Percentiles rank a stretch among this genome's conserved stretches.
phyloP scores from a whole-genome alignment of 2,888 invertebrate species.

The Rhamphomyia laevipes region DNA sequence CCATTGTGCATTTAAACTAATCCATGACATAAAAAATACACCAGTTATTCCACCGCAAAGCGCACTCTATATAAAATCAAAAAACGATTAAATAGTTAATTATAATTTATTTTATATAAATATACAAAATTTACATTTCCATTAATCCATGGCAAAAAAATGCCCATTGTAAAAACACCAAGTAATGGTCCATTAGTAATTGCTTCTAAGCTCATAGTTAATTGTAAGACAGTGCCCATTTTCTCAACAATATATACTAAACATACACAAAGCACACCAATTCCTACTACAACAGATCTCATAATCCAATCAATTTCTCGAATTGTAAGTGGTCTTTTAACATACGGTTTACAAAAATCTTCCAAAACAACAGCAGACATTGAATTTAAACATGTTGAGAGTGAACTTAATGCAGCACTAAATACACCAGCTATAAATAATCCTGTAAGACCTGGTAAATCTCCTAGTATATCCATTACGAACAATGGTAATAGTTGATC shows the following conservation, averaged over 20 bases:
- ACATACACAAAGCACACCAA: constrained; percentile 54
- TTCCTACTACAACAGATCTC: constrained; percentile 55
- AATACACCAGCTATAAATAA: constrained; percentile 83
- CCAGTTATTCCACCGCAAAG: constrained; percentile 47
- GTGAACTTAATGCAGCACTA: constrained; percentile 73
- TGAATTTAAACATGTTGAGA: constrained; percentile 67
- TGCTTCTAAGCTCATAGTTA: constrained; percentile 56
- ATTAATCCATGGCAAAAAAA: constrained; percentile 57
- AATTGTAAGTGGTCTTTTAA: constrained; percentile 43
- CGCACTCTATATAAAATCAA: constrained; percentile 42
- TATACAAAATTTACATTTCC: constrained; percentile 38
- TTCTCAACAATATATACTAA: constrained; percentile 63
- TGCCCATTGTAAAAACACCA: constrained; percentile 52
- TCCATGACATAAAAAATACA: constrained; percentile 45
- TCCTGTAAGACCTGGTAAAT: constrained; percentile 70
- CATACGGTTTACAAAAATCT: constrained; percentile 56
- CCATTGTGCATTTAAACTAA: constrained; percentile 50
- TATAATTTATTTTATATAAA: background rate
- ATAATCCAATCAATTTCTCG: constrained; percentile 48
- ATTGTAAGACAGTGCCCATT: constrained; percentile 57
- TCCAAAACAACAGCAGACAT: constrained; percentile 65
- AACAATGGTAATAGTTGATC: constrained; percentile 74
- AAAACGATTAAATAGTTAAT: background rate
- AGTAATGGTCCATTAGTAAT: constrained; percentile 60
- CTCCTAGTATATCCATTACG: constrained; percentile 70